Conservation (phyloP, 2,797 vertebrate species). For the Semaprochilodus insignis region DNA sequence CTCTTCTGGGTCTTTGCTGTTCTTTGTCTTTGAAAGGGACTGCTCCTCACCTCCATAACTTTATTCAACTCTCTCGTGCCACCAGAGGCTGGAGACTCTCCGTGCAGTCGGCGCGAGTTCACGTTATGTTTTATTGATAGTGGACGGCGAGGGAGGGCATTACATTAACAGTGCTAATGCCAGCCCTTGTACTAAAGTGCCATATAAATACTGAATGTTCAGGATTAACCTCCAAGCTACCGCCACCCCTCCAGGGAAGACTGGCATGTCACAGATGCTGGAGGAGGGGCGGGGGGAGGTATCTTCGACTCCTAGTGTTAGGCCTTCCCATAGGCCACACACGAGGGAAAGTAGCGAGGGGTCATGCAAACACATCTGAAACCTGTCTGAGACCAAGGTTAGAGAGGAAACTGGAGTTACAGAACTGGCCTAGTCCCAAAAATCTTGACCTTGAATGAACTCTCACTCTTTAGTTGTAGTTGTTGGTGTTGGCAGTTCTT, state of each 20-base stretch:
- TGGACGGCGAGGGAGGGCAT: constrained; percentile 64
- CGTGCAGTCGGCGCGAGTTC: constrained; percentile 40
- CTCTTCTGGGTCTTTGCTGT: background rate
- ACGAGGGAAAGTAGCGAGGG: constrained; percentile 56
- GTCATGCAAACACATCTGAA: constrained; percentile 26
- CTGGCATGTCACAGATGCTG: constrained; percentile 74
- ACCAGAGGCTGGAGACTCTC: constrained; percentile 38
- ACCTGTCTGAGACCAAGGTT: constrained; percentile 39
- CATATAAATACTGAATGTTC: constrained; percentile 82
- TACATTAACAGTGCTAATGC: constrained; percentile 82
- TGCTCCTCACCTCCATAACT: constrained; percentile 27
- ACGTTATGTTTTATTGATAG: constrained; percentile 82
- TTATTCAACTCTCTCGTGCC: constrained; percentile 21
- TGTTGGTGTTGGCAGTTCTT: constrained; percentile 29
- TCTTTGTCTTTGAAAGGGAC: constrained; percentile 22
- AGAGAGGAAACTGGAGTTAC: constrained; percentile 37
- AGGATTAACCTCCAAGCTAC: constrained; percentile 78
- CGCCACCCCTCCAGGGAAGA: constrained; percentile 69
- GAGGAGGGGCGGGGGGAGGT: constrained; percentile 63
- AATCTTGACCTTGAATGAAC: constrained; percentile 24
- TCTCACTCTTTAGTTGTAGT: constrained; percentile 27
- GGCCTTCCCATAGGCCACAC: constrained; percentile 45
- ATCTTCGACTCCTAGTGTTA: constrained; percentile 51
- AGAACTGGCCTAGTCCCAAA: constrained; percentile 43
- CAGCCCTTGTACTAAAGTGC: constrained; percentile 80